Conservation (phyloP, 1,140 invertebrate species). For the Cepaea nemoralis region DNA sequence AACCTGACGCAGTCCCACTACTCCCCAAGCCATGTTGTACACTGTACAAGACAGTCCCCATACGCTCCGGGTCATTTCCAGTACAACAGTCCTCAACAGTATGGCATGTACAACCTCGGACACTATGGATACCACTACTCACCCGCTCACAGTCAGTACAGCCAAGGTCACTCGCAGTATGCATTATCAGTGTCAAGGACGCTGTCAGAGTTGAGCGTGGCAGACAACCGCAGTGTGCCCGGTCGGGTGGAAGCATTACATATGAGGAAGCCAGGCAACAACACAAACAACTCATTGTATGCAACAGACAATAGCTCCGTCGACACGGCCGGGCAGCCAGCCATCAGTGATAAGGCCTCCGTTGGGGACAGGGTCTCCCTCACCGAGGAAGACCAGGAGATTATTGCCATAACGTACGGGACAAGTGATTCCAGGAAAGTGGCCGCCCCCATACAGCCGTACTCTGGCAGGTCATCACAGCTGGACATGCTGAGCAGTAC, state of each 20-base stretch:
- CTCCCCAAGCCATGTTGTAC: neutral
- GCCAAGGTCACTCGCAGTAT: neutral
- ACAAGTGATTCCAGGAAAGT: conserved; percentile 3
- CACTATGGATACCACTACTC: conserved; percentile 5
- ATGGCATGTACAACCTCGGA: neutral
- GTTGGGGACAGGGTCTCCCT: conserved; percentile 29
- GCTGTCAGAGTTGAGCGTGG: conserved; percentile 17
- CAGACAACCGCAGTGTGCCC: neutral
- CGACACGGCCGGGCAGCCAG: neutral
- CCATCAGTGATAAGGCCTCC: neutral
- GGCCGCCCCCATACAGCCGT: neutral
- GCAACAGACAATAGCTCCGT: neutral
- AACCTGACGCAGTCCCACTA: neutral
- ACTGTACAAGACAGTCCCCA: neutral
- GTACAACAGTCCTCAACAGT: neutral
- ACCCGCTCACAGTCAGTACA: conserved; percentile 6
- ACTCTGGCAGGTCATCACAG: neutral
- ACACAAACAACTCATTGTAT: neutral
- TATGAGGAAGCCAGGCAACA: neutral
- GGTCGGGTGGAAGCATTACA: neutral
- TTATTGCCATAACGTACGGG: conserved; percentile 38
- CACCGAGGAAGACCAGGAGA: conserved; percentile 36
- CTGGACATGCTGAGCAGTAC: neutral
- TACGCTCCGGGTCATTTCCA: conserved; percentile 17
- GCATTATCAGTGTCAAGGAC: conserved; percentile 11